A percentile compares a stretch with the other conserved stretches of the same genome.
Conservation (phyloP, 2,888 invertebrate genomes). For the Keiferia lycopersicella region DNA sequence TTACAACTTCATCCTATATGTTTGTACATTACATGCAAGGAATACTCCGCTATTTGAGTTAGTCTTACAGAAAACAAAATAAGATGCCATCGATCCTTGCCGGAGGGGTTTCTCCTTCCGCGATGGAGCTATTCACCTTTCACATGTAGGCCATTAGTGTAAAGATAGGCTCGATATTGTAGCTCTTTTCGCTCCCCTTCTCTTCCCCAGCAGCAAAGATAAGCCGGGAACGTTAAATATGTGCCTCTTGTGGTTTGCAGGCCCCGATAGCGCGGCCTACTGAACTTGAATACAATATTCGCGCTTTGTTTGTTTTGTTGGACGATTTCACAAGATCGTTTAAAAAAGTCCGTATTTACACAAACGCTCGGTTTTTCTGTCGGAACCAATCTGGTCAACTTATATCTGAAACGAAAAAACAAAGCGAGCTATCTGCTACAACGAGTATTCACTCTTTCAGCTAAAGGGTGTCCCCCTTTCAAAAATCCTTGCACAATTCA, state of each 20-base stretch:
- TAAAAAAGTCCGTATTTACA: too few relatives aligned
- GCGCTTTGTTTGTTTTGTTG: constrained; percentile 37
- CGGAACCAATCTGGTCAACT: neutral
- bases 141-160: constrained; percentile 74
- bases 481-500: constrained; percentile 36
- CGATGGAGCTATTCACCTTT: constrained; percentile 71
- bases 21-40: neutral
- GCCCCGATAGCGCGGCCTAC: constrained; percentile 49
- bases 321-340: neutral
- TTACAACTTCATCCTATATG: neutral
- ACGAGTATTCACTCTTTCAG: constrained; percentile 42
- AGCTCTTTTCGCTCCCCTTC: constrained; percentile 45
- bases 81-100: constrained; percentile 55
- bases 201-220: constrained; percentile 55
- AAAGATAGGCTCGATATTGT: constrained; percentile 72
- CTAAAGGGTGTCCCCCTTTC: neutral
- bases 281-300: constrained; percentile 46
- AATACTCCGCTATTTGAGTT: neutral
- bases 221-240: constrained; percentile 68
- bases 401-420: neutral
- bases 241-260: constrained; percentile 61
- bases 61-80: constrained; percentile 40
- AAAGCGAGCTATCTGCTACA: constrained; percentile 38
- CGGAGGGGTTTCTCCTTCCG: constrained; percentile 54
- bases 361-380: too few relatives aligned